Conservation (phyloP, 2,113 vertebrate species). For the Mohoua ochrocephala region DNA sequence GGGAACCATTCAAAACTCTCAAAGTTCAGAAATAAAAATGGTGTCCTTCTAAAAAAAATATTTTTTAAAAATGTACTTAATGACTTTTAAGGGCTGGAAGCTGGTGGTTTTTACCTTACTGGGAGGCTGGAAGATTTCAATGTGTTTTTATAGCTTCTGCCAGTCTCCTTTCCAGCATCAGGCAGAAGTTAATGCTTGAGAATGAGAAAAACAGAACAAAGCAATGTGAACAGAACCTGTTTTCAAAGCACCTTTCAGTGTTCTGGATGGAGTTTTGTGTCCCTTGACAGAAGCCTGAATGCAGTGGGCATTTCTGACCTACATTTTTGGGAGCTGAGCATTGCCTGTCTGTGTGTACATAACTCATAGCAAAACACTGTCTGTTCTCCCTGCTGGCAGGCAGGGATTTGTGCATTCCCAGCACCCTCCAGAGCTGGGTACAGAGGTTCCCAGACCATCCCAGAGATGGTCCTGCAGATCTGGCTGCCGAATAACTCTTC, state of each 20-base stretch:
- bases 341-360: not conserved
- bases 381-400: not conserved
- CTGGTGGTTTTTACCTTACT: not conserved
- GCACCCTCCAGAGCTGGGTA: not conserved
- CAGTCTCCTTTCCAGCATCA: not conserved
- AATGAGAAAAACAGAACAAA: not conserved
- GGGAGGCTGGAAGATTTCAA: not conserved
- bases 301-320: not conserved
- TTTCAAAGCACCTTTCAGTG: not conserved
- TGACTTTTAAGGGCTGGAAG: not conserved
- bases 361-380: not conserved
- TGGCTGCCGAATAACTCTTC: not conserved
- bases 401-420: not conserved
- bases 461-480: not conserved
- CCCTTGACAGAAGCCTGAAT: not conserved
- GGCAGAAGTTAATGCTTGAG: not conserved
- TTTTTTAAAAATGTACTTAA: not conserved
- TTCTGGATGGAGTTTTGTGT: constrained; percentile 11
- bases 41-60: not conserved
- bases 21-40: not conserved
- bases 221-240: not conserved
- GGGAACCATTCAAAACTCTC: not conserved
- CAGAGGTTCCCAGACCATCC: not conserved
- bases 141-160: not conserved
- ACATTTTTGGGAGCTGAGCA: not conserved